Base-by-base conservation (phyloP, 2,797 vertebrate genomes). In the Enteromius unitaeniatus region DNA sequence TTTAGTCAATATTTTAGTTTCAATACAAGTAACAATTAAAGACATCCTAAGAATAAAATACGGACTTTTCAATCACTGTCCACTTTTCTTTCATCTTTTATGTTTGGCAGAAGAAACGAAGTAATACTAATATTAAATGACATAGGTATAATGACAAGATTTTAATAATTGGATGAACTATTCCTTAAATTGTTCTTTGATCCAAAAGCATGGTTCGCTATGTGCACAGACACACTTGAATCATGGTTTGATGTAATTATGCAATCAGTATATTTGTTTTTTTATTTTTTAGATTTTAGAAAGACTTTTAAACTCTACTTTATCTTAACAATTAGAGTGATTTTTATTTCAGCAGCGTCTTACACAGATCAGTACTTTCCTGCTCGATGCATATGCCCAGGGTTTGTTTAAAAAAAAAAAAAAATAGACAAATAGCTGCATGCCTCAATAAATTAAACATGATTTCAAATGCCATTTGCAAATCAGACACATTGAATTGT, bases 381-480 rank as follows among this genome's bases (percentile, higher is more conserved):
- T 17, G 6, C 65, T 72, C n/a, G 40, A 64, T 42, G 47, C 4
- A 14, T 13, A 13, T 26, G 28, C 72, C 62, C 11, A 3, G 49
- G 26, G 10, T 58, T 68, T 67, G 10, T 45, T 67, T 68, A n/a
- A 31, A 21, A 67, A 67, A n/a, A 49, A 89, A 40, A 82, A 89
- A 91, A 65, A 21, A 80, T 88, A 91, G 84, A 81, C 81, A 82
- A 83, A 83, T 87, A 79, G 81, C 85, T 70, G 84, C 82, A 86
- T 60, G 4, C 73, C 31, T 84, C 45, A 88, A 88, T 78, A 88
- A 88, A 78, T 82, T 40, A 83, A 55, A 45, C 79, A 84, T 76
- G 77, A 79, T 65, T 90, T 62, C 81, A 79, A 79, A 53, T 83
- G 87, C 77, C 69, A 83, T 82, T 86, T 74, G 79, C 80, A 86